Base-by-base conservation (phyloP, 2,888 invertebrate genomes). In the Sarcophaga rosellei region DNA sequence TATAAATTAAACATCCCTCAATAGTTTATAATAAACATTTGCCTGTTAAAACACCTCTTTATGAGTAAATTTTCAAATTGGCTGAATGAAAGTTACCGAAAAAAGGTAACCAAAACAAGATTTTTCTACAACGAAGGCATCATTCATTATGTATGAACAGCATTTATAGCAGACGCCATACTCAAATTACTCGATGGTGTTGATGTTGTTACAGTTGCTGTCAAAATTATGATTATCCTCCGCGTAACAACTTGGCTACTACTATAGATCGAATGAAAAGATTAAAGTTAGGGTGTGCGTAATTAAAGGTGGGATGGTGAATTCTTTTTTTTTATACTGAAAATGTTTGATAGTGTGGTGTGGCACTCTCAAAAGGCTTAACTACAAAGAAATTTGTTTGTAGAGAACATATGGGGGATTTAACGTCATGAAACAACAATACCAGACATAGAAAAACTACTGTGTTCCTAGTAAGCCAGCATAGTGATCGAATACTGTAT, bases 191-290 rank as follows among this genome's bases (percentile, higher is more conserved):
- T 25, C 10, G 25, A 11, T 53, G 25, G 8, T 53, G 23, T 25
- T 53, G 53, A 11, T 61, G 15, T 35, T 57, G 23, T 25, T 57
- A 23, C 70, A n/a, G 53, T 59, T 61, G 72, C 72, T 61, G 72
- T 72, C 72, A 73, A 61, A 73, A 73, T 73, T 44, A 44, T 73
- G 61, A 20, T 61, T 73, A 57, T 59, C 25, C 70, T 44, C 4
- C 17, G 15, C 12, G 1, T 35, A 35, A 35, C 35, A 35, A 35
- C 35, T 35, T 2, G 10, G 8, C 2, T 25, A 25, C 8, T 10
- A 35, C 35, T 35, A 10, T 2, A 35, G 35, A 35, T 35, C 35
- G 35, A 35, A 35, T 35, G 21, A 11, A 35, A 72, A 59, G 35
- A 35, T 57, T 70, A 20, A 20, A 12, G 25, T 53, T 69, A 15